Evolutionary conservation across 1,140 invertebrate species (phyloP).

Genomic region (Cyclargus thomasi): DNA sequence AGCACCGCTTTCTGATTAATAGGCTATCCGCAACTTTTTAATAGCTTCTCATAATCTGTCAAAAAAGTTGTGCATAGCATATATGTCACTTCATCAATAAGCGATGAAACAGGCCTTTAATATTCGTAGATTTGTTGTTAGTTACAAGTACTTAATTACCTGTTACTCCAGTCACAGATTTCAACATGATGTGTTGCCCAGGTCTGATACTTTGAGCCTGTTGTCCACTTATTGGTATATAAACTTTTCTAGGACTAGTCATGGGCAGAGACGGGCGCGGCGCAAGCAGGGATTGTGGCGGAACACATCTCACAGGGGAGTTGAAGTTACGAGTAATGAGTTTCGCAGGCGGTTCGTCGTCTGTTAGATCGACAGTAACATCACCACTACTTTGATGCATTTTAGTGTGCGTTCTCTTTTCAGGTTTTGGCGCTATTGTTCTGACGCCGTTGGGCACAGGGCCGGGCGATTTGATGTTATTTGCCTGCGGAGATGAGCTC

Average conservation of each 20-base stretch:
- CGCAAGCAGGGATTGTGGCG: conserved; percentile 46
- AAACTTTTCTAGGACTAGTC: conserved; percentile 58
- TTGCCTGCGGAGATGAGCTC: conserved; percentile 15
- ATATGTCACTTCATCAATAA: no score
- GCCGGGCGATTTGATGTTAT: conserved; percentile 31
- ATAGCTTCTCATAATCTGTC: no score
- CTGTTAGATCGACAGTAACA: conserved; percentile 69
- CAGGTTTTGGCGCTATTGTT: conserved; percentile 38
- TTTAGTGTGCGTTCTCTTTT: conserved; percentile 49
- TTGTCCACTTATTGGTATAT: conserved; percentile 59
- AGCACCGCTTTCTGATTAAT: no score
- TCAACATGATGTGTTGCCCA: conserved; percentile 55
- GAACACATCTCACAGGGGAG: conserved; percentile 48
- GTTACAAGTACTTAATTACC: no score
- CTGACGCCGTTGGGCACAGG: conserved; percentile 38
- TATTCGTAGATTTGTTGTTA: no score
- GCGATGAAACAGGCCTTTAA: no score
- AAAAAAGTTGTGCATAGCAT: no score
- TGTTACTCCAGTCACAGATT: conserved; percentile 30
- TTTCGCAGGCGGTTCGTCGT: conserved; percentile 70
- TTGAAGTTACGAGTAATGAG: conserved; percentile 30
- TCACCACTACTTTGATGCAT: conserved; percentile 32
- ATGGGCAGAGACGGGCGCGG: conserved; percentile 30
- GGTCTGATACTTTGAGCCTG: conserved; percentile 43
- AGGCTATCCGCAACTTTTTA: no score